Evolutionary conservation across 2,797 vertebrate species (phyloP).

Genomic region (Dipus sagitta): DNA sequence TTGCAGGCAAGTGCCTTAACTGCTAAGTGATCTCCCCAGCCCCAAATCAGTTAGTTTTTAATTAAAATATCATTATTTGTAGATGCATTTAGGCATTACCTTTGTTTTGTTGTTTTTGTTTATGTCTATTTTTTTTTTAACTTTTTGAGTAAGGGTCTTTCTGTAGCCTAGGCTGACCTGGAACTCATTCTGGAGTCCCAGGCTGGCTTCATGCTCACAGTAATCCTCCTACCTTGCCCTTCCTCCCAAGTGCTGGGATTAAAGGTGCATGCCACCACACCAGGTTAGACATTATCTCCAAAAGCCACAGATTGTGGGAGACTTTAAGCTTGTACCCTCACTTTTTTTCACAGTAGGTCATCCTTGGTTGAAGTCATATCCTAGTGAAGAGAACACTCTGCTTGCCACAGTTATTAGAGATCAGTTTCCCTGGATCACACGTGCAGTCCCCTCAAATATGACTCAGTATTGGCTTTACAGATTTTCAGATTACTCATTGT

Average conservation of each 20-base stretch:
- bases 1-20: no score
- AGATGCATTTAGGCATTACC: background rate
- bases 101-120: no score
- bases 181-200: no score
- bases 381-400: background rate
- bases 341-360: accelerated
- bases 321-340: accelerated
- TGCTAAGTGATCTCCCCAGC: no score
- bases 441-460: background rate
- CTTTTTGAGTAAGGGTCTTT: no score
- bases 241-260: no score
- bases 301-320: no score
- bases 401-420: background rate
- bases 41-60: background rate
- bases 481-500: background rate
- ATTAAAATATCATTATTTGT: background rate
- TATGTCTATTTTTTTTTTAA: no score
- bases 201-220: no score
- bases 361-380: background rate
- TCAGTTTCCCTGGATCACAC: background rate
- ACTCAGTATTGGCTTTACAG: background rate
- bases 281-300: background rate
- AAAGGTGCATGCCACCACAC: no score
- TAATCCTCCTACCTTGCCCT: no score
- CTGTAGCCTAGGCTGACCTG: no score